Conservation (phyloP, 2,888 invertebrate species). For the Drosophila monieri region DNA sequence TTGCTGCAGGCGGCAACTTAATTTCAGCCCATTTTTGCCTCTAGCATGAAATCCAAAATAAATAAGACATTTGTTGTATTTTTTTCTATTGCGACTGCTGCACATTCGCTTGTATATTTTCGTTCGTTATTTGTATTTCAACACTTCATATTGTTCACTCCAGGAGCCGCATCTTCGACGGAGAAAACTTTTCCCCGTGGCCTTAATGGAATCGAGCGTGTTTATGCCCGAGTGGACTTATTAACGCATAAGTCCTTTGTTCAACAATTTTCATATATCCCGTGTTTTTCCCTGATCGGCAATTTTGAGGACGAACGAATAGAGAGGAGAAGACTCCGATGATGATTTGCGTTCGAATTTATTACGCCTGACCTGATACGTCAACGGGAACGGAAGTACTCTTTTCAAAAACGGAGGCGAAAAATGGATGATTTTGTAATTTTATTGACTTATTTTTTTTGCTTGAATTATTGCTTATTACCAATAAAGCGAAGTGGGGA, state of each 20-base stretch:
- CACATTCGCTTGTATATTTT: conserved; percentile 25
- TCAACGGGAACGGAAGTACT: conserved; percentile 9
- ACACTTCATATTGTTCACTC: conserved; percentile 14
- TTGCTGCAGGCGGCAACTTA: conserved; percentile 77
- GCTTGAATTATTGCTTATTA: conserved; percentile 9
- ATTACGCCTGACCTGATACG: conserved; percentile 31
- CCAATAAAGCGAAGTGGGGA: too few species aligned
- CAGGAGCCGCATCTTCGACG: conserved; percentile 25
- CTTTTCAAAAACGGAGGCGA: conserved; percentile 1
- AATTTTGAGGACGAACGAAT: not conserved
- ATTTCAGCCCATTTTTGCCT: conserved; percentile 59
- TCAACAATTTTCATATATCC: conserved; percentile 49
- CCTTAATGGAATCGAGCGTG: conserved; percentile 52
- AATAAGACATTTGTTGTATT: conserved; percentile 59
- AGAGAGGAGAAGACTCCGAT: conserved; percentile 5
- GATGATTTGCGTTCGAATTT: conserved; percentile 41
- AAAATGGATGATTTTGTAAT: not conserved
- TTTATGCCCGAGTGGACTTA: conserved; percentile 43
- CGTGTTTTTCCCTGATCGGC: conserved; percentile 15
- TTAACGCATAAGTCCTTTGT: conserved; percentile 68
- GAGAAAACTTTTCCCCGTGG: not conserved
- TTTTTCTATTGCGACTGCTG: conserved; percentile 35
- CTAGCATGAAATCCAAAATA: conserved; percentile 53
- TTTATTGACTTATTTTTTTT: conserved; percentile 12
- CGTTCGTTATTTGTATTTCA: conserved; percentile 25